Base-by-base conservation (phyloP, 2,888 invertebrate genomes). In the Tetrapedia diversipes region DNA sequence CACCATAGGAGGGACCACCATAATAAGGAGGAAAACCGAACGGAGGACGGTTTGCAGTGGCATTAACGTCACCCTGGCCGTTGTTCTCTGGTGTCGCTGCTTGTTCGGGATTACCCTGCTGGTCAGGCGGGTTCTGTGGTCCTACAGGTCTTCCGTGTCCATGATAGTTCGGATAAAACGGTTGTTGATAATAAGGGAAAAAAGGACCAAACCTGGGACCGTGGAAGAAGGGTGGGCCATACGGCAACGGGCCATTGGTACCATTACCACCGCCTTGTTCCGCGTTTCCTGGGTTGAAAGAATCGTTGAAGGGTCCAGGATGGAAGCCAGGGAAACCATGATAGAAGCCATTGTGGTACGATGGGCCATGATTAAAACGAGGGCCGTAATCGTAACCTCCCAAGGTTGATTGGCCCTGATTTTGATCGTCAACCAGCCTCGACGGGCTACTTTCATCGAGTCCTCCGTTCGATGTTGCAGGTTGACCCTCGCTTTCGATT, bases 321-420 rank as follows among this genome's bases (percentile, higher is more conserved):
- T 61, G 22, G 29, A 67, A 71, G 6, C 43, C 29, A 1, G 69
- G 74, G 2, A 37, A 37, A 0, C 82, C 82, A 4, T 16, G 66
- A 14, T 81, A 79, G 34, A 82, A 81, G 10, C 66, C 76, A 10
- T 16, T 56, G n/a, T 73, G 57, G 24, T 75, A 73, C 37, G 65
- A 49, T 1, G 70, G 65, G 7, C 51, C 63, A 19, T 64, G 45
- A 11, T 49, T 37, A 4, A 72, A 67, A 11, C 27, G 43, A 11
- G 66, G 77, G 29, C 45, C 14, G 8, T 66, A 68, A 24, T 49
- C 57, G 63, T 75, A 74, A 1, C 60, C 67, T 0, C 34, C 43
- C 10, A 74, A 11, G 7, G 45, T 29, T 2, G 70, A 27, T 10
- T 70, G 74, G 0, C 63, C 51, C 51, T 65, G 72, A 22, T 60